phyloP scores from a whole-genome alignment of 2,113 vertebrate species.

The Octodon degus region DNA sequence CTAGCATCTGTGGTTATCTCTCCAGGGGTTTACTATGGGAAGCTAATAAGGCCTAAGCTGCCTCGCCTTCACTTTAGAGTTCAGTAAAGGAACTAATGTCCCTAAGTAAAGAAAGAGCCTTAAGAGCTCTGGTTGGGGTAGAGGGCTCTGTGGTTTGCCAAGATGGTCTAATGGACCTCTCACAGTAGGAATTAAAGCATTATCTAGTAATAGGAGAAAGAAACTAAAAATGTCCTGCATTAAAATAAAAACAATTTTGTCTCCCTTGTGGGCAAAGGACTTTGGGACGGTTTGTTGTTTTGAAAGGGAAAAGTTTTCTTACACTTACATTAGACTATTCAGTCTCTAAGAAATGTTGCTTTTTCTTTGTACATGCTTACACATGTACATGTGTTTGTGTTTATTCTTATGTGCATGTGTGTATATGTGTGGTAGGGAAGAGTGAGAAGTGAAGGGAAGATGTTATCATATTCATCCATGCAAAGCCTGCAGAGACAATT shows the following conservation, averaged over 20 bases:
- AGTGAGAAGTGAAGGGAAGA: not conserved
- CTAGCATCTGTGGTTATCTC: not conserved
- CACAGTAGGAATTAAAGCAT: slow-evolving; percentile 39
- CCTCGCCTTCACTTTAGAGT: not conserved
- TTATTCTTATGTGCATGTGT: not conserved
- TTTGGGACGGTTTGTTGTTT: slow-evolving; percentile 16
- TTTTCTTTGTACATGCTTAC: not conserved
- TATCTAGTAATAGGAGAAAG: slow-evolving; percentile 47
- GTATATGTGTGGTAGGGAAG: not conserved
- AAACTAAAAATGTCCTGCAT: slow-evolving; percentile 34
- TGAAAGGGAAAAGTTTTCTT: not conserved
- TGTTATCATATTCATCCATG: not conserved
- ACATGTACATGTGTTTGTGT: not conserved
- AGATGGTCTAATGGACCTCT: slow-evolving; percentile 49
- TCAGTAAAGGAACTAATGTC: slow-evolving; percentile 36
- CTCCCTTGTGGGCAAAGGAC: not conserved
- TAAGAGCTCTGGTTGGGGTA: not conserved
- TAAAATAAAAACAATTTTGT: slow-evolving; percentile 35
- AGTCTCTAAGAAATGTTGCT: not conserved
- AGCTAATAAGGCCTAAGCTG: not conserved
- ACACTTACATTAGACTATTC: not conserved
- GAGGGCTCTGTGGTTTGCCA: slow-evolving; percentile 26
- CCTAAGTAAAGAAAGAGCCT: slow-evolving; percentile 20
- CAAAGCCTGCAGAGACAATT: not conserved
- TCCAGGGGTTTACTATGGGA: not conserved